Evolutionary conservation across 2,888 invertebrate species (phyloP), one percentile per base, ranked within the genome.

Genomic region (Pollenia labialis): DNA sequence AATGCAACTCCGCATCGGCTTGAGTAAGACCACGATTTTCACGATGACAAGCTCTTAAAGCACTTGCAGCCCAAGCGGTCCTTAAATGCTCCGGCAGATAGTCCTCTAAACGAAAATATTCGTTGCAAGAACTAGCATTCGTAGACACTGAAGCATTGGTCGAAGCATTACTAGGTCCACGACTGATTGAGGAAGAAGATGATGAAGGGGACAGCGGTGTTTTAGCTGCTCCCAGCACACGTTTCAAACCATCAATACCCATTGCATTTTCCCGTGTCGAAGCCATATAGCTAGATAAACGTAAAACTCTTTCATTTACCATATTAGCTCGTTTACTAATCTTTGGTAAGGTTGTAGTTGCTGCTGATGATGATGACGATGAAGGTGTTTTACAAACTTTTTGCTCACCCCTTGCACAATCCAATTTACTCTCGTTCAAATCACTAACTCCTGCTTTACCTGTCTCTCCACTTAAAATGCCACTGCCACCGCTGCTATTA

Each of bases 1-100:
- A 99, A 91, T 97, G 96, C 79, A 96, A 94, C 93, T 98, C 96
- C 18, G 99, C 98, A 92, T 98, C 97, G 81, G 95, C 94, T 90
- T 96, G 95, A 32, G 96, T 95, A 90, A 98, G 94, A 60, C 97
- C 97, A 86, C 94, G 95, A 92, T 98, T 96, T 92, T 97, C 97
- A 80, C 96, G 95, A 93, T 98, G 98, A 90, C 97, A 95, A 56
- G 96, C 95, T 50, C 97, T 96, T 93, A 97, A 50, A 0, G 93
- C 93, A 77, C 91, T 92, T 82, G 94, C 90, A 56, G 94, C 94
- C 91, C 94, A 94, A 16, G 94, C 93, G 42, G 91, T 96, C 93
- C 92, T 95, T 90, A 96, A 94, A 68, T 94, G 94, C 10, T 95
- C 94, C 74, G 98, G 97, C 88, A 98, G 96, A 93, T 98, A 98